Conservation (phyloP, 2,888 invertebrate species). For the Camponotus fellah region DNA sequence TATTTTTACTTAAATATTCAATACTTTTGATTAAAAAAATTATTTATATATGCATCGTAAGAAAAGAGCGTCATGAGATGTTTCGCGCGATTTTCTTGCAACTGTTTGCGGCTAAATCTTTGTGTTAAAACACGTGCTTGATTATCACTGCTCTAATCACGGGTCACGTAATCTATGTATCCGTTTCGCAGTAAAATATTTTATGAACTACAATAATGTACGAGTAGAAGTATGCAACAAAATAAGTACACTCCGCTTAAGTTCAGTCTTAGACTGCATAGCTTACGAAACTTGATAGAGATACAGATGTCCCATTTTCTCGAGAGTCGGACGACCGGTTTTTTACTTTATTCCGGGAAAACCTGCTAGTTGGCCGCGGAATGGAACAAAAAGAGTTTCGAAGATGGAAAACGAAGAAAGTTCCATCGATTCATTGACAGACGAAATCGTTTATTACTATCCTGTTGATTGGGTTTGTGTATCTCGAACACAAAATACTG, state of each 20-base stretch:
- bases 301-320: slow-evolving; percentile 14
- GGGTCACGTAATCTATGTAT: slow-evolving; percentile 40
- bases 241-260: slow-evolving; percentile 51
- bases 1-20: not conserved
- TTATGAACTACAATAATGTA: slow-evolving; percentile 54
- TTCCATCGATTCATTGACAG: slow-evolving; percentile 6
- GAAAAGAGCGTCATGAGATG: not conserved
- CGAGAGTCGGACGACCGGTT: slow-evolving; percentile 13
- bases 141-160: slow-evolving; percentile 52
- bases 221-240: slow-evolving; percentile 52
- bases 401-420: slow-evolving; percentile 18
- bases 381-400: slow-evolving; percentile 29
- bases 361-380: slow-evolving; percentile 21
- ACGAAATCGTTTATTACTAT: not conserved
- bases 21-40: not conserved
- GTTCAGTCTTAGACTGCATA: slow-evolving; percentile 51
- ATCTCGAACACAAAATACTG: not conserved
- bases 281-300: slow-evolving; percentile 23
- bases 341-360: slow-evolving; percentile 46
- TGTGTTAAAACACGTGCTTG: not conserved
- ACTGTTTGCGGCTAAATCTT: slow-evolving; percentile 6
- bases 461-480: not conserved
- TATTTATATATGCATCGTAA: not conserved
- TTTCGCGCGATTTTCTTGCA: slow-evolving; percentile 12
- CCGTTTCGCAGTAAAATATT: slow-evolving; percentile 49